Evolutionary conservation across 2,113 vertebrate genomes (phyloP).

Genomic region (Pristiophorus japonicus): DNA sequence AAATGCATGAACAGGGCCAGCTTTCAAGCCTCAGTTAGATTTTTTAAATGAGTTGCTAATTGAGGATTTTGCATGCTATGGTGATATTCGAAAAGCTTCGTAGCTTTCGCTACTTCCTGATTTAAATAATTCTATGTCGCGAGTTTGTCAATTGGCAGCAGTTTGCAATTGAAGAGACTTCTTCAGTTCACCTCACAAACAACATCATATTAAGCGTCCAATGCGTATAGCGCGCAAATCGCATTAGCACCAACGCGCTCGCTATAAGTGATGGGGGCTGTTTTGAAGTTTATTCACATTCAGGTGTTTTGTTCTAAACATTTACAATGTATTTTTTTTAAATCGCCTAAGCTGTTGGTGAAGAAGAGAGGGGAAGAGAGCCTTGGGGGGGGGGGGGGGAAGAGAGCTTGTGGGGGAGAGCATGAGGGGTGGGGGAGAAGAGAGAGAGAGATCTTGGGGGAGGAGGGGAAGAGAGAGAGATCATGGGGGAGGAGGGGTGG

Average conservation of each 20-base stretch:
- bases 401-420: too few relatives aligned
- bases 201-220: not conserved
- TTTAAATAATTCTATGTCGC: not conserved
- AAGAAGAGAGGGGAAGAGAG: too few relatives aligned
- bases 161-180: constrained; percentile 5
- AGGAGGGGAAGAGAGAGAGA: too few relatives aligned
- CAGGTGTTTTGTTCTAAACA: not conserved
- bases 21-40: not conserved
- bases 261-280: not conserved
- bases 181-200: not conserved
- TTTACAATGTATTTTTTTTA: not conserved
- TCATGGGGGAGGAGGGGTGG: too few relatives aligned
- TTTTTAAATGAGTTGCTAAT: not conserved
- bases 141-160: not conserved
- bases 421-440: too few relatives aligned
- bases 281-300: not conserved
- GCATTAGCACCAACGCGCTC: not conserved
- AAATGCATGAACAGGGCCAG: not conserved
- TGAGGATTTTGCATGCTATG: not conserved
- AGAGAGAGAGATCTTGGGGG: too few relatives aligned
- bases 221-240: not conserved
- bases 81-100: not conserved
- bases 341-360: not conserved
- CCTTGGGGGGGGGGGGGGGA: too few relatives aligned
- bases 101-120: not conserved